These are phyloP conservation scores for Scolopax bukidnonensis DNA, from an alignment of 2,797 vertebrate species.

Conservation along the genomic window DNA sequence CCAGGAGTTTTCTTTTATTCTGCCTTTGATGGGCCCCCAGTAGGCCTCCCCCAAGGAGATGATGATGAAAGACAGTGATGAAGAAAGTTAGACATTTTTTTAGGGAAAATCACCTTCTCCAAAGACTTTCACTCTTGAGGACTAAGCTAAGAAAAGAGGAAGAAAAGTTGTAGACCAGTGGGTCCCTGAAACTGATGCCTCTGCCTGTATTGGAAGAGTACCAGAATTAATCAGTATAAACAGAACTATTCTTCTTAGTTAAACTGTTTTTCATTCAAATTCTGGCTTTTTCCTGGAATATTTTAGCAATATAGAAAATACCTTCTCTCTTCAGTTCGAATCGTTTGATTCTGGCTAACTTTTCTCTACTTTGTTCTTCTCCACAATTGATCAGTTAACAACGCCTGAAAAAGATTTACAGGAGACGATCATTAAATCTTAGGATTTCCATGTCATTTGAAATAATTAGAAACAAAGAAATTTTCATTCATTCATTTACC, in stretches of 20 bases:
- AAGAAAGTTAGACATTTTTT: slow-evolving; percentile 27
- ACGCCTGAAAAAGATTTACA: not conserved
- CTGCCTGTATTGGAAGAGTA: not conserved
- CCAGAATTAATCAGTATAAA: not conserved
- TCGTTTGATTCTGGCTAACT: not conserved
- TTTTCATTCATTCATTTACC: not conserved
- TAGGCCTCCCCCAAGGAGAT: slow-evolving; percentile 58
- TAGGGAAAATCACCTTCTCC: not conserved
- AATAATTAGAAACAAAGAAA: not conserved
- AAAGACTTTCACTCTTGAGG: slow-evolving; percentile 20
- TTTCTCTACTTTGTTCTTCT: not conserved
- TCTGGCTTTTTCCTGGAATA: not conserved
- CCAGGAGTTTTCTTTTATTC: slow-evolving; percentile 69
- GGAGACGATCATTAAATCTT: not conserved
- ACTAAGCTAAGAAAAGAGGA: slow-evolving; percentile 14
- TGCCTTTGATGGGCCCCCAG: slow-evolving; percentile 40
- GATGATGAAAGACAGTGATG: slow-evolving; percentile 54
- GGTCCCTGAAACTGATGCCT: not conserved
- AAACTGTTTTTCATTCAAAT: not conserved
- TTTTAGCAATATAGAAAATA: not conserved
- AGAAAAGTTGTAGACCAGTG: not conserved
- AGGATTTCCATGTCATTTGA: not conserved
- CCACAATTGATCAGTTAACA: not conserved
- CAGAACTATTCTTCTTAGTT: not conserved
- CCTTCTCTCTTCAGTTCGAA: not conserved